These are phyloP conservation scores for Rhizomys pruinosus DNA, from an alignment of 2,113 vertebrate genomes.

Conservation along the genomic window DNA sequence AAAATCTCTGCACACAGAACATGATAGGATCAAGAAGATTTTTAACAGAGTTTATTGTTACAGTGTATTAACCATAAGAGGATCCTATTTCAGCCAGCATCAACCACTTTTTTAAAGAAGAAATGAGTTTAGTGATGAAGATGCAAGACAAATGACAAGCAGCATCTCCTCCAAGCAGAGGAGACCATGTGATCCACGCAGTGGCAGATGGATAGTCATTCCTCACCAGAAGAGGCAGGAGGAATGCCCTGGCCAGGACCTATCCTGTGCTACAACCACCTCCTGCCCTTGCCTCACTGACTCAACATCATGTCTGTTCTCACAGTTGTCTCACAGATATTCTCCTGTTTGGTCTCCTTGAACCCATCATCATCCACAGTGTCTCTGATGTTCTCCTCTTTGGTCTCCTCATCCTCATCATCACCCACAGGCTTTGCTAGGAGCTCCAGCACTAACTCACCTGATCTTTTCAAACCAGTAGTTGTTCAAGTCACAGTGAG, in stretches of 20 bases:
- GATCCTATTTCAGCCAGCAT: not conserved
- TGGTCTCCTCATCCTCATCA: no score
- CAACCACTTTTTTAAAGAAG: not conserved
- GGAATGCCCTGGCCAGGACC: accelerated
- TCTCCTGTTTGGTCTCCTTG: no score
- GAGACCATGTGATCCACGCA: not conserved
- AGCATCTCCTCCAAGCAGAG: not conserved
- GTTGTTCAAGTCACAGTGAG: no score
- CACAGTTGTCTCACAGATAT: no score
- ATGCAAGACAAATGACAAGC: not conserved
- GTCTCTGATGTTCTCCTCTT: no score
- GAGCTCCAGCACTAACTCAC: no score
- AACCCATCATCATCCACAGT: no score
- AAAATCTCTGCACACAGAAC: not conserved
- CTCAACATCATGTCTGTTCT: no score
- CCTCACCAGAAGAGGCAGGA: not conserved
- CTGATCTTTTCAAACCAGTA: no score
- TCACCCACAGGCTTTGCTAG: no score
- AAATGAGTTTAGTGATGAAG: not conserved
- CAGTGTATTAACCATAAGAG: not conserved
- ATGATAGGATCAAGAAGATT: not conserved
- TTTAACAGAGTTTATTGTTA: not conserved
- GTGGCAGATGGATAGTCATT: not conserved
- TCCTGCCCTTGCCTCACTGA: no score
- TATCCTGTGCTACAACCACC: not conserved